These are phyloP conservation scores for Platichthys flesus DNA, from an alignment of 2,113 vertebrate species.

Conservation along the genomic window DNA sequence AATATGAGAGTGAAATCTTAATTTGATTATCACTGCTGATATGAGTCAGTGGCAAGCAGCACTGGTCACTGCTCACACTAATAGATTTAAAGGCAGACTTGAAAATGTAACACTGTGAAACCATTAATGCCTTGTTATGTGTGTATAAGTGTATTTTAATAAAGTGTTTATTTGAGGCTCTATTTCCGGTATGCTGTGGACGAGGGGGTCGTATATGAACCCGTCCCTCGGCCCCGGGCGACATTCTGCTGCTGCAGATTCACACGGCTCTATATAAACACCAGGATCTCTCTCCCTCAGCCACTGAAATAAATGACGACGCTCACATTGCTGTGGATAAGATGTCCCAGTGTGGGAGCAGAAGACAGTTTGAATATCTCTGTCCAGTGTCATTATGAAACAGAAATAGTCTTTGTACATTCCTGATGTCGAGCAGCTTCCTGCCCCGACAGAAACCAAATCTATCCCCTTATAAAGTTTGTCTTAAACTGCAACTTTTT, in stretches of 20 bases:
- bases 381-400: conserved; percentile 67
- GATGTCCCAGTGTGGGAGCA: conserved; percentile 64
- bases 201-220: not conserved
- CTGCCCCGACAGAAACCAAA: conserved; percentile 49
- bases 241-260: conserved; percentile 42
- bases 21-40: conserved; percentile 8
- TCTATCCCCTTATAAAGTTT: not conserved
- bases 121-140: not conserved
- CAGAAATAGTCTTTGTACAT: conserved; percentile 73
- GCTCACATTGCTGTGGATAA: conserved; percentile 72
- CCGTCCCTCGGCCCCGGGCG: conserved; percentile 1
- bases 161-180: conserved; percentile 17
- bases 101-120: not conserved
- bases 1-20: conserved; percentile 1
- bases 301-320: conserved; percentile 62
- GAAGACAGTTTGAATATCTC: conserved; percentile 68
- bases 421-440: conserved; percentile 57
- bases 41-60: conserved; percentile 15
- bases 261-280: conserved; percentile 66
- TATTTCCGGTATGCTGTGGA: conserved; percentile 9
- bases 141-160: not conserved
- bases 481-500: not conserved
- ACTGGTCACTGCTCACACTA: conserved; percentile 1
- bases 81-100: not conserved
- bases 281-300: conserved; percentile 49